Conservation (phyloP, 2,797 vertebrate genomes). For the Microchirus variegatus region DNA sequence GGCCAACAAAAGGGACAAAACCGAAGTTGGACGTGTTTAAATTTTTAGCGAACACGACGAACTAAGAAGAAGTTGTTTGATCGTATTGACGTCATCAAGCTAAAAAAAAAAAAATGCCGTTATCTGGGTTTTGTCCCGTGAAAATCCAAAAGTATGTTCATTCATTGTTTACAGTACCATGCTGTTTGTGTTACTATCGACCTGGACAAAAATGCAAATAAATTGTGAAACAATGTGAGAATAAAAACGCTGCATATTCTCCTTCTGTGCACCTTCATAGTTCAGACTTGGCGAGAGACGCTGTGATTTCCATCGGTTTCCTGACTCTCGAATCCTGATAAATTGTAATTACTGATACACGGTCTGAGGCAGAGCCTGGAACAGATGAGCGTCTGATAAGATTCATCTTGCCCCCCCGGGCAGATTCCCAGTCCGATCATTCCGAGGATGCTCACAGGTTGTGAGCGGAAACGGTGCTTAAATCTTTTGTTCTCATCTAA, state of each 20-base stretch:
- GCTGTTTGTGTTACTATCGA: conserved; percentile 79
- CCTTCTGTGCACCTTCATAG: conserved; percentile 7
- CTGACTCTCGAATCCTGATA: conserved; percentile 52
- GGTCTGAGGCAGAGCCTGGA: conserved; percentile 47
- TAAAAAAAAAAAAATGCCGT: conserved; percentile 33
- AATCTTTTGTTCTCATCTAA: conserved; percentile 74
- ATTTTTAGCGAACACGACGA: conserved; percentile 2
- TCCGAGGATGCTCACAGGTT: conserved; percentile 47
- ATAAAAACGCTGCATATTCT: conserved; percentile 13
- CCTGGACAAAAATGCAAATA: conserved; percentile 82
- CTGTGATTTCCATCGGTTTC: conserved; percentile 49
- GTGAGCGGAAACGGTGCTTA: conserved; percentile 56
- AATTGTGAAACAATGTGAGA: conserved; percentile 82
- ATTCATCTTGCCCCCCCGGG: conserved; percentile 55
- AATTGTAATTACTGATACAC: conserved; percentile 60
- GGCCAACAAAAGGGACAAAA: conserved; percentile 31
- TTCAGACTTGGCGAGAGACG: conserved; percentile 15
- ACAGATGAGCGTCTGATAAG: conserved; percentile 58
- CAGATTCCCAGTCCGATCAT: conserved; percentile 59
- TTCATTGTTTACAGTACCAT: conserved; percentile 71
- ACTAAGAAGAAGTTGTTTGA: conserved; percentile 17
- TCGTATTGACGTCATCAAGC: conserved; percentile 18
- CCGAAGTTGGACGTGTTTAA: conserved; percentile 4
- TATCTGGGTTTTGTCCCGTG: conserved; percentile 52
- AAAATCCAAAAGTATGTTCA: conserved; percentile 54